Percentiles rank a stretch among this genome's conserved stretches.
Evolutionary conservation across 1,140 invertebrate genomes (phyloP).

Genomic region (Camponotus vicinus): DNA sequence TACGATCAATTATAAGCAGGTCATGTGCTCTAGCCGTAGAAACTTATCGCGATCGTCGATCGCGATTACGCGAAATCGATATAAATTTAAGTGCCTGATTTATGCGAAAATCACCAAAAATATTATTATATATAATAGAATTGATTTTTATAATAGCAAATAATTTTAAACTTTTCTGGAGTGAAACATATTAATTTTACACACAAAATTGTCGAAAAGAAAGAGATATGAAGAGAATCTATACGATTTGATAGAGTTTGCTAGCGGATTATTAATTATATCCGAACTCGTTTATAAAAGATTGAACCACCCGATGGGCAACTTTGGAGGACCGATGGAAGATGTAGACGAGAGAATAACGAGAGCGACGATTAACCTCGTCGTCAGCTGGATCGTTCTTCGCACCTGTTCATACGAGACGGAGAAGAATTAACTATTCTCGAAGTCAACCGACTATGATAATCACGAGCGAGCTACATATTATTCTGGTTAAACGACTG

Average conservation of each 20-base stretch:
- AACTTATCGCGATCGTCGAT: constrained; percentile 60
- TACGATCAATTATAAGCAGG: constrained; percentile 73
- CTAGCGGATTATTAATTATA: constrained; percentile 41
- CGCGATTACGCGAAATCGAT: constrained; percentile 22
- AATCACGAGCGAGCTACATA: constrained; percentile 12
- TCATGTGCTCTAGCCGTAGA: constrained; percentile 29
- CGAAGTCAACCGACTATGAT: constrained; percentile 11
- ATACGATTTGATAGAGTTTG: constrained; percentile 13
- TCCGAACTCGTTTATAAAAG: not conserved
- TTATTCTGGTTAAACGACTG: not conserved
- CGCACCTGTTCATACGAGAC: constrained; percentile 62
- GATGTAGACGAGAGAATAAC: constrained; percentile 54
- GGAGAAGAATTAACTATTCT: constrained; percentile 55
- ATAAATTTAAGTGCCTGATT: not conserved
- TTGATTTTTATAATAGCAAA: not conserved
- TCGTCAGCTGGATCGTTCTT: constrained; percentile 69
- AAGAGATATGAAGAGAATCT: not conserved
- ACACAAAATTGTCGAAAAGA: constrained; percentile 1
- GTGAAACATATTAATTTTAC: not conserved
- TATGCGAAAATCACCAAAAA: not conserved
- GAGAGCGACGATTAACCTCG: constrained; percentile 62
- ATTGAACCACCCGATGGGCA: constrained; percentile 20
- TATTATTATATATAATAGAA: not conserved
- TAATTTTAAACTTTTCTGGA: not conserved
- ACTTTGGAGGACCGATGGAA: constrained; percentile 49